A percentile compares a stretch with the other conserved stretches of the same genome.
Evolutionary conservation across 2,113 vertebrate species (phyloP).

Genomic region (Tragelaphus strepsiceros): DNA sequence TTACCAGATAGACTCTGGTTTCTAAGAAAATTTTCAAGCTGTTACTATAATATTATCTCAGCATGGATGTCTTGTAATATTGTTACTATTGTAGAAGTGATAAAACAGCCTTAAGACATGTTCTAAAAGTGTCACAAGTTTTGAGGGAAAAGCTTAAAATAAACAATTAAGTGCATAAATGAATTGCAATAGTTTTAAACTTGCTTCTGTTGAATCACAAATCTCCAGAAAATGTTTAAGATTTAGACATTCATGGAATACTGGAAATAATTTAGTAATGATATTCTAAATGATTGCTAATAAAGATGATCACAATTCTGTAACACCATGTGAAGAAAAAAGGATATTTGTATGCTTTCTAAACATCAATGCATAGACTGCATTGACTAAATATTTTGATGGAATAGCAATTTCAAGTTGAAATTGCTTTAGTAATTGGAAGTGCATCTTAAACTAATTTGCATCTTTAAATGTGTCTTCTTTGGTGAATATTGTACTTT

Average conservation of each 20-base stretch:
- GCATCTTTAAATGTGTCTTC: neutral
- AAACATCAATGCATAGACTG: neutral
- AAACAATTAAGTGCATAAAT: neutral
- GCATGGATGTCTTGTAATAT: neutral
- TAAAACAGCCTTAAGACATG: neutral
- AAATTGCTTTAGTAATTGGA: neutral
- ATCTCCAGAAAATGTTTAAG: neutral
- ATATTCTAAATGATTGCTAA: neutral
- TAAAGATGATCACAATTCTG: neutral
- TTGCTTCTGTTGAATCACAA: neutral
- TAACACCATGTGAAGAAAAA: neutral
- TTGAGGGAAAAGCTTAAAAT: neutral
- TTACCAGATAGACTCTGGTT: neutral
- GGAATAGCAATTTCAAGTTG: neutral
- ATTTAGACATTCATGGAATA: neutral
- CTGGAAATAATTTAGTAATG: neutral
- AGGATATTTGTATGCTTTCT: neutral
- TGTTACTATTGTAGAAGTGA: neutral
- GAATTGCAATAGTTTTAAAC: neutral
- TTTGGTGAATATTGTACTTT: neutral
- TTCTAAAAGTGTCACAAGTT: neutral
- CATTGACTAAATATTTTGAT: neutral
- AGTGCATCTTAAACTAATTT: neutral
- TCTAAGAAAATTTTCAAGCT: neutral
- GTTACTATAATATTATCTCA: neutral